Percentiles rank a stretch among this genome's conserved stretches.
Conservation (phyloP, 1,140 invertebrate genomes). For the Drosophila teissieri region DNA sequence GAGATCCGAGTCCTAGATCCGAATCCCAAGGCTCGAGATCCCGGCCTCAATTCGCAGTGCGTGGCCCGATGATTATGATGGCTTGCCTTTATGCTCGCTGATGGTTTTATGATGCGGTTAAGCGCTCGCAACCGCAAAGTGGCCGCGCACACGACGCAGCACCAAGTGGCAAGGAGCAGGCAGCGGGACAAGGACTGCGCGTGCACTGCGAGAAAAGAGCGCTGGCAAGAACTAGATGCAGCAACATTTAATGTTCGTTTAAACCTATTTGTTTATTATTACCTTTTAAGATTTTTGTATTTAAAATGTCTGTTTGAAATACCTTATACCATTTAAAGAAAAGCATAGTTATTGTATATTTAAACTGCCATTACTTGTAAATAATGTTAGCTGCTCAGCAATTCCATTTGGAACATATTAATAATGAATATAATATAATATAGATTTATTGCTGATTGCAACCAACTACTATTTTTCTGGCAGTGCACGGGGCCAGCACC, state of each 20-base stretch:
- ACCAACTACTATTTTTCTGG: not conserved
- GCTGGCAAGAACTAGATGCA: no score
- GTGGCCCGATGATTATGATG: constrained; percentile 76
- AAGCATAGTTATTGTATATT: no score
- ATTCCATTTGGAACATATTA: no score
- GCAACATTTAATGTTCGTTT: no score
- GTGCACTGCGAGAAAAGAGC: constrained; percentile 9
- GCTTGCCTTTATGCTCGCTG: constrained; percentile 76
- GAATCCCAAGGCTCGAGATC: constrained; percentile 5
- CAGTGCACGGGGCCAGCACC: constrained; percentile 5
- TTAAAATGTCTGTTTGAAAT: no score
- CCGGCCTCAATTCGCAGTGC: constrained; percentile 42
- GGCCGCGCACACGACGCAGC: constrained; percentile 57
- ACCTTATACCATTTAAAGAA: no score
- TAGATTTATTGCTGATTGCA: no score
- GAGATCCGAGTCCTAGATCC: not conserved
- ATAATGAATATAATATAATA: no score
- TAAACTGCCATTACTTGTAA: no score
- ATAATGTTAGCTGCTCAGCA: no score
- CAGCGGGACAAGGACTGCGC: not conserved
- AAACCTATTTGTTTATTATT: no score
- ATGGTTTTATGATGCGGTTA: constrained; percentile 83
- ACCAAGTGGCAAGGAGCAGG: constrained; percentile 11
- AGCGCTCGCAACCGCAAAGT: constrained; percentile 81
- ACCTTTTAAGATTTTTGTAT: no score